Evolutionary conservation across 2,113 vertebrate species (phyloP).

Genomic region (Pterocles orientalis): DNA sequence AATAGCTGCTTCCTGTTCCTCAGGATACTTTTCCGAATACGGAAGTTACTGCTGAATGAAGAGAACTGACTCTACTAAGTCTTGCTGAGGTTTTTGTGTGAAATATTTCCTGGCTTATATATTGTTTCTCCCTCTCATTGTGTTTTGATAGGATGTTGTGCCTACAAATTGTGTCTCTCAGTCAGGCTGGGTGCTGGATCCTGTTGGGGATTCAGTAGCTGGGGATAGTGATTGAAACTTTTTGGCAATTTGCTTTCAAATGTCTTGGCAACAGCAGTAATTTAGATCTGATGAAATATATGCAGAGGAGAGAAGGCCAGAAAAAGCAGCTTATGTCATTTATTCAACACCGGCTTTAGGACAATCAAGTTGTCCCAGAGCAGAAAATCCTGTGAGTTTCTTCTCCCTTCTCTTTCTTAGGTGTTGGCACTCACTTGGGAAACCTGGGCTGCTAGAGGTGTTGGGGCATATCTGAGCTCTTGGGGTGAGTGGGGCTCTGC

Average conservation of each 20-base stretch:
- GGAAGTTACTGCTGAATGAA: neutral
- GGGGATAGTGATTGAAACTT: neutral
- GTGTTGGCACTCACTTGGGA: neutral
- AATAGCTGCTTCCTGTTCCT: neutral
- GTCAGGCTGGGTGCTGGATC: neutral
- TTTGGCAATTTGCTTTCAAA: conserved; percentile 35
- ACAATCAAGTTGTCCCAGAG: neutral
- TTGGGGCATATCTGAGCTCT: neutral
- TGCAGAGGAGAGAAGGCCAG: neutral
- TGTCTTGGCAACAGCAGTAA: neutral
- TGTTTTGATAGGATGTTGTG: neutral
- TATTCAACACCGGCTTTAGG: neutral
- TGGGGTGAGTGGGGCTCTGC: neutral
- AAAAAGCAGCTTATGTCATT: neutral
- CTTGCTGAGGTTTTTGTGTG: neutral
- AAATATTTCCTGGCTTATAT: neutral
- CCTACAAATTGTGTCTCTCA: neutral
- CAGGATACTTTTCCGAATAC: neutral
- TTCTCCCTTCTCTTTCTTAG: neutral
- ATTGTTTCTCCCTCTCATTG: neutral
- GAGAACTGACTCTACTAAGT: neutral
- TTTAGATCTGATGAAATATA: conserved; percentile 1
- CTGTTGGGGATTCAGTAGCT: neutral
- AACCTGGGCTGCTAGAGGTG: neutral
- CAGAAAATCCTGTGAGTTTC: neutral